Evolutionary conservation across 1,140 invertebrate species (phyloP).

Genomic region (Drosophila jambulina): DNA sequence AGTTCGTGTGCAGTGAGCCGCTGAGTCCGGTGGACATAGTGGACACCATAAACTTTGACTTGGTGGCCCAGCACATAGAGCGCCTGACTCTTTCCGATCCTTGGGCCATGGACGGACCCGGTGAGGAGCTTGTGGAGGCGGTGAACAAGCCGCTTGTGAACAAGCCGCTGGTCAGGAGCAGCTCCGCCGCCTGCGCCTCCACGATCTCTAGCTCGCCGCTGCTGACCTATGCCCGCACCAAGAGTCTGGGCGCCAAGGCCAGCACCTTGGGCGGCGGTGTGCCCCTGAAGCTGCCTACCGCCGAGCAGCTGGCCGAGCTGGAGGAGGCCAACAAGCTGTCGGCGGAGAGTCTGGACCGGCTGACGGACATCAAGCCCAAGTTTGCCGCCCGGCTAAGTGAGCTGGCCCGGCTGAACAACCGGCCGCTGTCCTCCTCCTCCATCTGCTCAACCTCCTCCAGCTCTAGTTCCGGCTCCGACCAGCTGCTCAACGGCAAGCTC

Average conservation of each 20-base stretch:
- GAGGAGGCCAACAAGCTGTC: constrained; percentile 79
- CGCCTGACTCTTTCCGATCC: constrained; percentile 58
- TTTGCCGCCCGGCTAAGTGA: constrained; percentile 71
- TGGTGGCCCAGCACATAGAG: constrained; percentile 71
- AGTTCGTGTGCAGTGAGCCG: constrained; percentile 72
- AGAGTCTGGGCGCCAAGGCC: constrained; percentile 70
- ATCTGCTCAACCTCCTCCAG: constrained; percentile 93
- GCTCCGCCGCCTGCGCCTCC: constrained; percentile 64
- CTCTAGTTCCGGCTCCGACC: constrained; percentile 88
- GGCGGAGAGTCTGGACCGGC: constrained; percentile 75
- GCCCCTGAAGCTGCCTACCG: constrained; percentile 66
- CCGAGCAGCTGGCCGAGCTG: constrained; percentile 70
- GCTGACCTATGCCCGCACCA: constrained; percentile 75
- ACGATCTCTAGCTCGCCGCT: constrained; percentile 55
- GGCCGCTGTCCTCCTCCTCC: constrained; percentile 86
- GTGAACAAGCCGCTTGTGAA: constrained; percentile 74
- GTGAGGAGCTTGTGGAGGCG: constrained; percentile 63
- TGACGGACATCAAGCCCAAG: constrained; percentile 81
- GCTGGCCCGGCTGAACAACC: constrained; percentile 75
- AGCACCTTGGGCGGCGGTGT: constrained; percentile 63
- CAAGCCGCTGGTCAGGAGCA: constrained; percentile 72
- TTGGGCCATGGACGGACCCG: constrained; percentile 7
- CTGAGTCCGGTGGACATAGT: constrained; percentile 60
- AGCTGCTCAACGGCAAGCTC: constrained; percentile 86
- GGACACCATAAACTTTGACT: constrained; percentile 73